Base-by-base conservation (phyloP, 2,888 invertebrate species). In the Trichopria drosophilae region DNA sequence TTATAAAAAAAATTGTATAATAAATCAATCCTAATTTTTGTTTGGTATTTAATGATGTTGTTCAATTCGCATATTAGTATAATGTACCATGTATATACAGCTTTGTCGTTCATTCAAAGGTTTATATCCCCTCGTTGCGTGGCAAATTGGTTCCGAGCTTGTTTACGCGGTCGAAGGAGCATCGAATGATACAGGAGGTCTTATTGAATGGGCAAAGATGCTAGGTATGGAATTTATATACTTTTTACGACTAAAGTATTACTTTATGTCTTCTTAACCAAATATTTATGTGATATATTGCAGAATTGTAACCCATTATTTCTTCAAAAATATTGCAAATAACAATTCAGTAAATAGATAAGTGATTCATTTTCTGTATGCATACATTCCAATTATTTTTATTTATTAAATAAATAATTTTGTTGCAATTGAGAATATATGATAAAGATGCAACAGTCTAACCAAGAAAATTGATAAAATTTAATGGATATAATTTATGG, bases 71-170 rank as follows among this genome's bases (percentile, higher is more conserved):
- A 40, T 45, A 13, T 13, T 18, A 15, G 19, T 24, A 15, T 20
- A 10, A n/a, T n/a, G n/a, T n/a, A 31, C 13, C 44, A 16, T 45
- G 48, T 44, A 53, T 58, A 56, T 37, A 10, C 13, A 16, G 20
- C 24, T 31, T 26, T 24, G 12, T 28, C 36, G 12, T 22, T 42
- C 10, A 23, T 56, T 64, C 44, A 49, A 62, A 82, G 84, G 94
- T 1, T 80, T 95, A 26, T 95, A 95, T 77, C 97, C 98, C 0
- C 77, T 97, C 18, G 87, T 97, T 24, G 96, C 88, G 0, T 98
- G 97, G 96, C 80, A 80, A 58, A 77, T 84, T 24, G 77, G 79
- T 4, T 73, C 78, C 13, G 80, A 84, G 60, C 63, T 82, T n/a
- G 78, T 84, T 0, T 94, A 85, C 72, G 79, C 90, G 26, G 87